Conservation (phyloP, 2,888 invertebrate species). For the Bombyx huttoni region DNA sequence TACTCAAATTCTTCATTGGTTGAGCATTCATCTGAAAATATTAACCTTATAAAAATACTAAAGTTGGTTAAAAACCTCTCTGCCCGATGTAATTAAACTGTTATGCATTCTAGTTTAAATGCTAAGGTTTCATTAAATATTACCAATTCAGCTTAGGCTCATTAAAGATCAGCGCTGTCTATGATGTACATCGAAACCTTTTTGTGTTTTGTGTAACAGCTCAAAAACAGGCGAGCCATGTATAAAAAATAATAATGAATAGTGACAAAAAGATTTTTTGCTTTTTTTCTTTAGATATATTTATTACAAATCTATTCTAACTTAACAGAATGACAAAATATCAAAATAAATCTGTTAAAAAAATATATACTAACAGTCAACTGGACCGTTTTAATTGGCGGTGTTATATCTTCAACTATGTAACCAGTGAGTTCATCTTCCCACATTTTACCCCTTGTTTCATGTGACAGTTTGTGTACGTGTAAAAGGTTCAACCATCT, state of each 20-base stretch:
- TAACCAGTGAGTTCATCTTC: conserved; percentile 36
- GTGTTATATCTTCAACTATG: conserved; percentile 35
- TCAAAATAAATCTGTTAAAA: not conserved
- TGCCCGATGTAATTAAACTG: no score
- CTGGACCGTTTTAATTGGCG: conserved; percentile 29
- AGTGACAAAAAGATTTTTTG: not conserved
- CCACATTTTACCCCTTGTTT: conserved; percentile 21
- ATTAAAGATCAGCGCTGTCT: no score
- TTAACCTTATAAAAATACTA: not conserved
- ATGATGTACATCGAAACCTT: no score
- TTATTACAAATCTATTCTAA: not conserved
- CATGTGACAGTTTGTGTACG: conserved; percentile 19
- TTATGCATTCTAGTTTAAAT: no score
- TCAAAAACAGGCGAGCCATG: no score
- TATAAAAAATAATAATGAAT: no score
- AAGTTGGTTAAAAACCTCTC: no score
- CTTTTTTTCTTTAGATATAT: not conserved
- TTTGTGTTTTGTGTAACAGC: no score
- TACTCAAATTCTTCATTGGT: conserved; percentile 48
- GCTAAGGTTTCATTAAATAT: no score
- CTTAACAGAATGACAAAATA: not conserved
- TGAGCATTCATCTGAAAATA: conserved; percentile 37
- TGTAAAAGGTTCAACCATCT: conserved; percentile 33
- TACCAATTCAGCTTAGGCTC: no score
- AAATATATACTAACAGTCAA: conserved; percentile 32